phyloP scores from a whole-genome alignment of 2,113 vertebrate genomes.

The Sorex araneus region DNA sequence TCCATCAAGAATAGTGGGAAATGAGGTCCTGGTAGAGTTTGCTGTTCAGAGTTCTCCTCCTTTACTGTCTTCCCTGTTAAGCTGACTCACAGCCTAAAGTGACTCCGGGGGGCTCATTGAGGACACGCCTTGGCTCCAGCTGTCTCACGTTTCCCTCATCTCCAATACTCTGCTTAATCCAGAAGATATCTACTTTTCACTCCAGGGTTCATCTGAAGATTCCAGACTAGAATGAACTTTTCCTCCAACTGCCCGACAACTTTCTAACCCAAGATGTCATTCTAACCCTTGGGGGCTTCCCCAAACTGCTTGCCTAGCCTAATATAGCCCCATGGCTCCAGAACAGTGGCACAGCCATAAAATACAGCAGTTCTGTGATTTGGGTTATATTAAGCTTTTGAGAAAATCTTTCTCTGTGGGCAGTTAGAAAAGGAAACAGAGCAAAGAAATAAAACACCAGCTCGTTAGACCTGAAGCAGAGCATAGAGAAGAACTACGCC shows the following conservation, averaged over 20 bases:
- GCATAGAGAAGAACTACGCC: slow-evolving; percentile 11
- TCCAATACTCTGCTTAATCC: neutral
- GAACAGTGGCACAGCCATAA: slow-evolving; percentile 76
- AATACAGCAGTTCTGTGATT: slow-evolving; percentile 59
- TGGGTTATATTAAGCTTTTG: slow-evolving; percentile 75
- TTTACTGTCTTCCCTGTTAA: neutral
- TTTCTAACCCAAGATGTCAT: slow-evolving; percentile 66
- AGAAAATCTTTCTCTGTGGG: slow-evolving; percentile 66
- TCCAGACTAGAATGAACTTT: slow-evolving; percentile 38
- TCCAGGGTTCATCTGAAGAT: slow-evolving; percentile 41
- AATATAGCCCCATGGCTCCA: slow-evolving; percentile 22
- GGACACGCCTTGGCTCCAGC: slow-evolving; percentile 1
- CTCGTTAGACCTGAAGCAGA: slow-evolving; percentile 58
- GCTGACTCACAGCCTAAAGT: neutral
- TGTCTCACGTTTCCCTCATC: slow-evolving; percentile 2
- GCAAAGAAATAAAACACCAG: slow-evolving; percentile 76
- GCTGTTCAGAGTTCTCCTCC: neutral
- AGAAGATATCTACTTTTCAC: slow-evolving; percentile 42
- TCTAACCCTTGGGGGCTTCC: slow-evolving; percentile 48
- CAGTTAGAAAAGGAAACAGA: slow-evolving; percentile 75
- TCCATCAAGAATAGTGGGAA: neutral
- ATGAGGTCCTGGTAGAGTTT: neutral
- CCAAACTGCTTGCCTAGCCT: slow-evolving; percentile 48
- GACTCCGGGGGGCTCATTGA: neutral
- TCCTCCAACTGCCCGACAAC: slow-evolving; percentile 40